Evolutionary conservation across 2,113 vertebrate species (phyloP).

Genomic region (Podocnemis expansa): DNA sequence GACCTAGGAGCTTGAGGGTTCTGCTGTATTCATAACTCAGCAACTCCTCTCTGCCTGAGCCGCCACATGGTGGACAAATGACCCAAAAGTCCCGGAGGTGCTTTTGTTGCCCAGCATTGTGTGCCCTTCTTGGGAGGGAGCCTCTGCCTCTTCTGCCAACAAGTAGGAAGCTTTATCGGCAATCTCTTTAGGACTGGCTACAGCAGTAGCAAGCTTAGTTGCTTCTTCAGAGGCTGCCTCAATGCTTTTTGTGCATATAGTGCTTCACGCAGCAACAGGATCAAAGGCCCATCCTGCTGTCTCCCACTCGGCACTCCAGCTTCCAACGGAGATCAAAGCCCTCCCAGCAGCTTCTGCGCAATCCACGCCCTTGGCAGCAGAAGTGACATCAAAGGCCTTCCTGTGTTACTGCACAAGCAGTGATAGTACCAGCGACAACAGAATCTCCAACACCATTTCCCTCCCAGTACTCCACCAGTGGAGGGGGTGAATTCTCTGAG

Average conservation of each 20-base stretch:
- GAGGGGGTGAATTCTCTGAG: not conserved
- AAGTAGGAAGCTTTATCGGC: not conserved
- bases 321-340: slow-evolving; percentile 61
- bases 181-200: not conserved
- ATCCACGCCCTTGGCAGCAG: slow-evolving; percentile 53
- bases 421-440: not conserved
- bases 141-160: not conserved
- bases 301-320: slow-evolving; percentile 44
- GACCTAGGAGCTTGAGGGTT: not conserved
- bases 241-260: not conserved
- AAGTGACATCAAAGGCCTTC: slow-evolving; percentile 43
- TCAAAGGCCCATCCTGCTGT: slow-evolving; percentile 41
- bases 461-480: not conserved
- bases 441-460: slow-evolving; percentile 31
- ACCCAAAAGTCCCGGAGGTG: not conserved
- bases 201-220: not conserved
- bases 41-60: not conserved
- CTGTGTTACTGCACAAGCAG: slow-evolving; percentile 29
- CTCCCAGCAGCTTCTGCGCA: slow-evolving; percentile 6
- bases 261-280: not conserved
- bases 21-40: not conserved
- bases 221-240: not conserved
- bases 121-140: not conserved
- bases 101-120: not conserved
- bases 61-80: not conserved